phyloP scores from a whole-genome alignment of 2,113 vertebrate species.

The Chrysemys picta region DNA sequence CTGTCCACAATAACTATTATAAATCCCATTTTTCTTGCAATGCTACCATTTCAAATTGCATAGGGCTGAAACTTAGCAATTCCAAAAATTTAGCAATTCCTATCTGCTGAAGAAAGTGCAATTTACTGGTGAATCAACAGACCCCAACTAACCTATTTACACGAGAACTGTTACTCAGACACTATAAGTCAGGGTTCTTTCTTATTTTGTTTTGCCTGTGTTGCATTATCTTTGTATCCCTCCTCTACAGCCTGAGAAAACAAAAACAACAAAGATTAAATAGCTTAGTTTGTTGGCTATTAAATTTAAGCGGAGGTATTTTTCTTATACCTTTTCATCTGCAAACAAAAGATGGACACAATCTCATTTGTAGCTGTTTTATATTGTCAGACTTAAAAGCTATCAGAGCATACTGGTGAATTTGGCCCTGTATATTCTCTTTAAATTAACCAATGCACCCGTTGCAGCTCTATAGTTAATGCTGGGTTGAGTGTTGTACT shows the following conservation, averaged over 20 bases:
- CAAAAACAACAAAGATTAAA: background rate
- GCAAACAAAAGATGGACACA: background rate
- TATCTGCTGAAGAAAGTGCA: background rate
- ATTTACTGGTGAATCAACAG: background rate
- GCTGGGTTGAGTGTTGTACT: background rate
- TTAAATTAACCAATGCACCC: background rate
- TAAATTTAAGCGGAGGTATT: background rate
- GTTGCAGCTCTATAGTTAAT: background rate
- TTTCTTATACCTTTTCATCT: background rate
- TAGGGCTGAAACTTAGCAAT: background rate
- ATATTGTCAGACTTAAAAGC: background rate
- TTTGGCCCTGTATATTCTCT: background rate
- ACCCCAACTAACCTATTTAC: background rate
- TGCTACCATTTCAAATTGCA: background rate
- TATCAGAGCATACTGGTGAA: background rate
- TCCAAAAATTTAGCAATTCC: background rate
- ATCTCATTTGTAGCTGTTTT: background rate
- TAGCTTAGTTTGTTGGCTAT: background rate
- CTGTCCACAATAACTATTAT: background rate
- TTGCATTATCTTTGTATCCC: background rate
- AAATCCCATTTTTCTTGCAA: background rate
- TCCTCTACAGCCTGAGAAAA: constrained; percentile 11
- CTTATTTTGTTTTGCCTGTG: background rate
- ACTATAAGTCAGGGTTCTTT: constrained; percentile 18
- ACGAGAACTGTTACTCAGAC: constrained; percentile 6